Base-by-base conservation (phyloP, 2,797 vertebrate species). In the Morus bassanus region DNA sequence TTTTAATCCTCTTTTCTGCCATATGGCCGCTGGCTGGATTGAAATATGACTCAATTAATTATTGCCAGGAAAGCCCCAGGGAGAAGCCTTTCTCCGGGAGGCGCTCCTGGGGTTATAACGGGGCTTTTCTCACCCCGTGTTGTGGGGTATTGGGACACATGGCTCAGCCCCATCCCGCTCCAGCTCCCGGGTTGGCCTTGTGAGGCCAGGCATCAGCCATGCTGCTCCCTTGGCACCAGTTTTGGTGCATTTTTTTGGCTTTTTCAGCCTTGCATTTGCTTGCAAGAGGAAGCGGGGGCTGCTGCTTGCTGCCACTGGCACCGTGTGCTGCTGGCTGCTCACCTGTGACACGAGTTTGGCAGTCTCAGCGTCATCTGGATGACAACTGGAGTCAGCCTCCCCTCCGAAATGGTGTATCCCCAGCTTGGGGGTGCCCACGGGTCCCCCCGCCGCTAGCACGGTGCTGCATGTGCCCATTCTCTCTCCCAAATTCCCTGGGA, bases 1-100 rank as follows among this genome's bases (percentile, higher is more conserved):
- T 96, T 97, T 96, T 97, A 98, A 97, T 97, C 96, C 91, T 93
- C 96, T 97, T 96, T 94, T 89, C 92, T 63, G 61, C 95, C 97
- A 96, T 97, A 98, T 97, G 97, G 97, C 95, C 81, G 72, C 78
- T 90, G 96, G 85, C 91, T 95, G 94, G 92, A 78, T 89, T 97
- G 97, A 97, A 97, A 97, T 96, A 91, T 82, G 97, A 97, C 94
- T 98, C 95, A 85, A 91, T 97, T 97, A 96, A 96, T 88, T 93
- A 92, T 94, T 73, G 91, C 85, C 91, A 94, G 96, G 93, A 93
- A 91, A 97, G 87, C 91, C 89, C 91, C 3, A 21, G 79, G 85
- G 91, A 2, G 7, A 41, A 88, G 65, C 64, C 75, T 88, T 89
- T 11, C 87, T 76, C 74, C 11, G 3, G 43, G 59, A 95, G 84